A percentile compares a stretch with the other conserved stretches of the same genome.
phyloP scores from a whole-genome alignment of 2,113 vertebrate genomes.

The Piliocolobus tephrosceles region DNA sequence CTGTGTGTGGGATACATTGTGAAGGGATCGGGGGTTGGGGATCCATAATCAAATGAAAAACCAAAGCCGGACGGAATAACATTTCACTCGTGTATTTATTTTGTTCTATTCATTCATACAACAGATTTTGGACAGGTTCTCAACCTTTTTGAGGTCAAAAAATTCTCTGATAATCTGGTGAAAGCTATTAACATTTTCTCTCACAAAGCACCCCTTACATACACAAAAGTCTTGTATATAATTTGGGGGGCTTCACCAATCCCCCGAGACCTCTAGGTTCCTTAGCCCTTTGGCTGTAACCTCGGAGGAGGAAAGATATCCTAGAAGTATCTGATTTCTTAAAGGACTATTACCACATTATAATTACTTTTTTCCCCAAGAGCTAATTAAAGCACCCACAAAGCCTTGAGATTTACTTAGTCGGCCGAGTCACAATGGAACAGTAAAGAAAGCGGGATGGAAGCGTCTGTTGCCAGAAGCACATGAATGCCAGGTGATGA shows the following conservation, averaged over 20 bases:
- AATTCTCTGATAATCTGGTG: not conserved
- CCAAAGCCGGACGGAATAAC: not conserved
- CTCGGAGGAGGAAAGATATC: not conserved
- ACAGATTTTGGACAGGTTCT: not conserved
- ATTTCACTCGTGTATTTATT: not conserved
- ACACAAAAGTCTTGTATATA: not conserved
- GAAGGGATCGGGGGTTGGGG: not conserved
- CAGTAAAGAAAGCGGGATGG: not conserved
- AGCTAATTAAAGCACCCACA: constrained; percentile 54
- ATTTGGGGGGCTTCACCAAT: not conserved
- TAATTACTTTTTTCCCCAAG: constrained; percentile 46
- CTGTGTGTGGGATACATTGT: not conserved
- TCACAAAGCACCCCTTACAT: not conserved
- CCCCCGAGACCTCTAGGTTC: not conserved
- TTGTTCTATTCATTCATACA: not conserved
- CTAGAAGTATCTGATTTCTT: constrained; percentile 23
- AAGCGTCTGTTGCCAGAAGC: not conserved
- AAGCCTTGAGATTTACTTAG: constrained; percentile 15
- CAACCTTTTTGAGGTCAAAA: not conserved
- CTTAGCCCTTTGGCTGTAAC: constrained; percentile 13
- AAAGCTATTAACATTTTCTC: not conserved
- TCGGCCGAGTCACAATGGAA: not conserved
- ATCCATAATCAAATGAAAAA: not conserved
- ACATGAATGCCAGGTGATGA: constrained; percentile 50
- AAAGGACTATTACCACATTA: constrained; percentile 42